Evolutionary conservation across 2,888 invertebrate genomes (phyloP).

Genomic region (Volucella inflata): DNA sequence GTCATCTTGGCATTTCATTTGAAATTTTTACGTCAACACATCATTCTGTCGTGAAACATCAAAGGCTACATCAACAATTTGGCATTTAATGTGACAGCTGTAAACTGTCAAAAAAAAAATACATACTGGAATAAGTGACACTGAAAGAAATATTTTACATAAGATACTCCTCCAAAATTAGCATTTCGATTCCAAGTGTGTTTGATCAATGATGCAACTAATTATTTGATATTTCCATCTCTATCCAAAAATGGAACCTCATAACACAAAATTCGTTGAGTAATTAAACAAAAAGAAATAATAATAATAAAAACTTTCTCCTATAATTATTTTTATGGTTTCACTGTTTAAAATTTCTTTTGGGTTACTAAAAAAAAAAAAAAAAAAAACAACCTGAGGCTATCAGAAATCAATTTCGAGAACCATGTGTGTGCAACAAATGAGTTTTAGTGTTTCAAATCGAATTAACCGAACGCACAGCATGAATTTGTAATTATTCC

Average conservation of each 20-base stretch:
- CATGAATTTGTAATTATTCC: conserved; percentile 51
- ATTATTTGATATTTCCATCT: not conserved
- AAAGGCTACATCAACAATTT: too few species aligned
- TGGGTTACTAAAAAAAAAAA: conserved; percentile 7
- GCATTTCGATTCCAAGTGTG: not conserved
- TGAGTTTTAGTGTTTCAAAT: conserved; percentile 38
- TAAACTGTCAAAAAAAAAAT: too few species aligned
- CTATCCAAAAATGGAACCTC: conserved; percentile 1
- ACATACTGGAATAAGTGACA: too few species aligned
- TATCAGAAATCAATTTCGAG: conserved; percentile 31
- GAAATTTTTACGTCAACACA: too few species aligned
- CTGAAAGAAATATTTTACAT: too few species aligned
- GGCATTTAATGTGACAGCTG: too few species aligned
- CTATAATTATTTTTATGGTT: conserved; percentile 35
- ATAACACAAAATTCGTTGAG: conserved; percentile 14
- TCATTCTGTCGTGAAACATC: too few species aligned
- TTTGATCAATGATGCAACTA: conserved; percentile 14
- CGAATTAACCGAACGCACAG: conserved; percentile 32
- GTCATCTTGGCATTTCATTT: too few species aligned
- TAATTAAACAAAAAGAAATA: conserved; percentile 26
- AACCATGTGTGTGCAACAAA: conserved; percentile 22
- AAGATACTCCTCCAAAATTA: too few species aligned
- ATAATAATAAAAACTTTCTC: conserved; percentile 49
- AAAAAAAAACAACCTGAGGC: conserved; percentile 13
- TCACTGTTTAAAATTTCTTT: conserved; percentile 39